phyloP scores from a whole-genome alignment of 2,797 vertebrate species.

The Hemibagrus guttatus region DNA sequence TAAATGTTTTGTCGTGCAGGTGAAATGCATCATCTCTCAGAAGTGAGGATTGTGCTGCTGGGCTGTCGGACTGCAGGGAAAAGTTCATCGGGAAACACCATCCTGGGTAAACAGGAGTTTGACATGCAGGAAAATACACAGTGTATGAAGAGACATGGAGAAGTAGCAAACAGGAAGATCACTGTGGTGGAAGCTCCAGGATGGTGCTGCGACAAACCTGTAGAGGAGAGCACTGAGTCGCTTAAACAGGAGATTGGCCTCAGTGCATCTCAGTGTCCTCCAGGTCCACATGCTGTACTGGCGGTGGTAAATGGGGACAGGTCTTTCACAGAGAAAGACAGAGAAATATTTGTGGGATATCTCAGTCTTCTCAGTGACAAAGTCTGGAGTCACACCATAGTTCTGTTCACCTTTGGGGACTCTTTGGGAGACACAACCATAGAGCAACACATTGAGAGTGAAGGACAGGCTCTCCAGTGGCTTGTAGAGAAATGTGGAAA shows the following conservation, averaged over 20 bases:
- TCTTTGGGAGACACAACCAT: background rate
- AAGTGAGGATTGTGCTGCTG: too few species aligned
- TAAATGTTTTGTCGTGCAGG: too few species aligned
- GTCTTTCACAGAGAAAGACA: background rate
- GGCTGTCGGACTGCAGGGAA: too few species aligned
- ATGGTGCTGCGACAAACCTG: too few species aligned
- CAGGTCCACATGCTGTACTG: constrained; percentile 32
- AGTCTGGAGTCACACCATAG: background rate
- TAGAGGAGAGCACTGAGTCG: too few species aligned
- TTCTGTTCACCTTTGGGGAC: background rate
- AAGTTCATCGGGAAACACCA: too few species aligned
- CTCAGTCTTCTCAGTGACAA: background rate
- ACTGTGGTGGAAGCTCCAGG: too few species aligned
- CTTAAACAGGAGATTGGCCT: background rate
- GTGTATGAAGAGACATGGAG: too few species aligned
- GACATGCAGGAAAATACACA: too few species aligned
- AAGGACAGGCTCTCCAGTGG: background rate
- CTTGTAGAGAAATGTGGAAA: constrained; percentile 20
- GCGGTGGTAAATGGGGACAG: constrained; percentile 17
- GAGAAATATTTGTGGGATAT: background rate
- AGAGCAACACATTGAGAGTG: constrained; percentile 12
- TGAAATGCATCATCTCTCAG: too few species aligned
- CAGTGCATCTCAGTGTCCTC: constrained; percentile 16
- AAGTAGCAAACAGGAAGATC: too few species aligned
- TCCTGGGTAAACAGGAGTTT: too few species aligned